Base-by-base conservation (phyloP, 2,113 vertebrate species). In the Serinus canaria region DNA sequence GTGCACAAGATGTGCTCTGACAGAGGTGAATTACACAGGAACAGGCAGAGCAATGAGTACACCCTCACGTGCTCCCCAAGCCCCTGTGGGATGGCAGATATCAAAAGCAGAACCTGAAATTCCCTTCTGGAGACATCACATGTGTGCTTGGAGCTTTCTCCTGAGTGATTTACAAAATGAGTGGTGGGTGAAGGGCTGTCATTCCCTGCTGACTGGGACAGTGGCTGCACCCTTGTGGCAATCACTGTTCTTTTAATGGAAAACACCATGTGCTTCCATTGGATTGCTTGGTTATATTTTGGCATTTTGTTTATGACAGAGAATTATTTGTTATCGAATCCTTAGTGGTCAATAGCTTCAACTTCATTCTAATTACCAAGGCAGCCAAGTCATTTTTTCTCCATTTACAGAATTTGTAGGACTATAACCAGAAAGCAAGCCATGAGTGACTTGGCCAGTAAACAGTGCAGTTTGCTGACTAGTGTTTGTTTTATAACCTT, bases 401-500 rank as follows among this genome's bases (percentile, higher is more conserved):
- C 68, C 64, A 35, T 93, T 92, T 93, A 60, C 66, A 92, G 86
- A 53, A 95, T 89, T 95, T 96, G 80, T 89, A 94, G n/a, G 91
- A 93, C 94, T 93, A 74, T 83, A 96, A 89, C 87, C 82, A 94
- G 90, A 97, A 94, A 96, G 86, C 30, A 96, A 97, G 78, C 88
- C 88, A 84, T 62, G 49, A 97, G 82, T 82, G 92, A 90, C 83
- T 72, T 46, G 75, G 90, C 94, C 92, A 74, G 90, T 95, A 87
- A 96, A 76, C 92, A 96, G 94, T 81, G 60, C 92, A 91, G 75
- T 94, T 97, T 97, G 90, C 97, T 89, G 83, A 92, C 97, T 97
- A 85, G 94, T 86, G 93, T 97, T 97, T 97, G 91, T 73, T 97
- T 97, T 98, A 96, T 96, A 97, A 97, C 90, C 49, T 97, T 97